Conservation (phyloP, 2,797 vertebrate genomes). For the Sciaenops ocellatus region DNA sequence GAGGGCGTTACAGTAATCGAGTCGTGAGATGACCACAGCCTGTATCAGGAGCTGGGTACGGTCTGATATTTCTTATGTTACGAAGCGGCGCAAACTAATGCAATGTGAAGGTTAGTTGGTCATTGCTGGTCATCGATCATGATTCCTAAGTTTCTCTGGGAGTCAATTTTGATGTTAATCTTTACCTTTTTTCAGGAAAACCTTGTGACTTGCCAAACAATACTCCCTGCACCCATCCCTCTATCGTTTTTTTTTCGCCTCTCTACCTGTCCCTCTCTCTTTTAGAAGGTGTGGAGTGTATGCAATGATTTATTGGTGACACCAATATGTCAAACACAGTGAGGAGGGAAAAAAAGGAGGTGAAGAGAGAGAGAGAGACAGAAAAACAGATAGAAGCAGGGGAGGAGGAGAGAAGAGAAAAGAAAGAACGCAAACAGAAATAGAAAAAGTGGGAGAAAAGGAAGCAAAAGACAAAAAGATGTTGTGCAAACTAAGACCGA, state of each 20-base stretch:
- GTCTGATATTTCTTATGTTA: no score
- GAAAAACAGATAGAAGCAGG: conserved; percentile 3
- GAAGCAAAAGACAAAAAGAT: conserved; percentile 25
- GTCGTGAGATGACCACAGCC: no score
- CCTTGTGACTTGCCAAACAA: conserved; percentile 5
- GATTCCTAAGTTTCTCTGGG: no score
- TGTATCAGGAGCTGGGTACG: no score
- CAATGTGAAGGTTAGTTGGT: no score
- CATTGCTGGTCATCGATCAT: no score
- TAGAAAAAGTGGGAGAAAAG: conserved; percentile 26
- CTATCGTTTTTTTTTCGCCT: not conserved
- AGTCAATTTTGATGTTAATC: no score
- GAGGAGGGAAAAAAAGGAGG: not conserved
- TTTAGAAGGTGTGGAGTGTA: conserved; percentile 26
- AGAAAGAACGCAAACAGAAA: conserved; percentile 6
- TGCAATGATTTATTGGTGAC: conserved; percentile 71
- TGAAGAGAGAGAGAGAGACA: not conserved
- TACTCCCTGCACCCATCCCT: not conserved
- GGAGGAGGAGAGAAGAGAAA: not conserved
- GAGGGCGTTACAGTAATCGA: no score
- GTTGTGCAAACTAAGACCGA: conserved; percentile 55
- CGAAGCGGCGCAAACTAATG: no score
- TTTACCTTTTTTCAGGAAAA: conserved; percentile 2
- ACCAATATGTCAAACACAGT: conserved; percentile 71
- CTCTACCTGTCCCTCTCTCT: conserved; percentile 14